Percentiles rank a stretch among this genome's conserved stretches.
These are phyloP conservation scores for Chaenogobius annularis DNA, from an alignment of 2,113 vertebrate species.

Conservation along the genomic window DNA sequence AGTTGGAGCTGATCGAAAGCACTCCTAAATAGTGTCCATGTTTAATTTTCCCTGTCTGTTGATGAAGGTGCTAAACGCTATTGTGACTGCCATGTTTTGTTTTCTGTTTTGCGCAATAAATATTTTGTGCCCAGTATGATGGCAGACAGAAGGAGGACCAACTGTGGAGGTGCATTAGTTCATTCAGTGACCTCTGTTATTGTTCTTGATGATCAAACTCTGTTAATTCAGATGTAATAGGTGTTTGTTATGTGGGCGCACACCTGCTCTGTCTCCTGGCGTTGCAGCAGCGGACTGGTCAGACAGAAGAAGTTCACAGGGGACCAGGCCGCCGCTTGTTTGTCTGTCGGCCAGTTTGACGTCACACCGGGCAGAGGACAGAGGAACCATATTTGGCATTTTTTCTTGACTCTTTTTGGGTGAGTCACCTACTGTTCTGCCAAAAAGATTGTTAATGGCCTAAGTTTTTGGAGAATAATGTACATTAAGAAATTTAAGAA, in stretches of 20 bases:
- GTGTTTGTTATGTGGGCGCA: slow-evolving; percentile 57
- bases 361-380: slow-evolving; percentile 9
- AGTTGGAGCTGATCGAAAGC: slow-evolving; percentile 43
- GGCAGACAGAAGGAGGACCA: slow-evolving; percentile 30
- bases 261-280: slow-evolving; percentile 30
- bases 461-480: neutral
- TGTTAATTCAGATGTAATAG: slow-evolving; percentile 67
- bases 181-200: slow-evolving; percentile 62
- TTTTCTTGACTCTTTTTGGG: neutral
- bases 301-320: slow-evolving; percentile 10
- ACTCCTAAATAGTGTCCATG: slow-evolving; percentile 47
- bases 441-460: neutral
- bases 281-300: slow-evolving; percentile 35
- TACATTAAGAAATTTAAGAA: neutral
- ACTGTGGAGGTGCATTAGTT: slow-evolving; percentile 49
- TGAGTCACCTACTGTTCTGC: slow-evolving; percentile 10
- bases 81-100: slow-evolving; percentile 1
- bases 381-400: slow-evolving; percentile 5
- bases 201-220: slow-evolving; percentile 59
- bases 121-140: slow-evolving; percentile 16
- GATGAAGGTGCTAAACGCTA: slow-evolving; percentile 11
- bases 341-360: slow-evolving; percentile 20
- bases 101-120: slow-evolving; percentile 1
- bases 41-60: slow-evolving; percentile 9
- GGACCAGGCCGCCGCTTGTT: slow-evolving; percentile 14